A percentile compares a stretch with the other conserved stretches of the same genome.
These are phyloP conservation scores for Melanotaenia boesemani DNA, from an alignment of 2,797 vertebrate genomes.

Conservation along the genomic window DNA sequence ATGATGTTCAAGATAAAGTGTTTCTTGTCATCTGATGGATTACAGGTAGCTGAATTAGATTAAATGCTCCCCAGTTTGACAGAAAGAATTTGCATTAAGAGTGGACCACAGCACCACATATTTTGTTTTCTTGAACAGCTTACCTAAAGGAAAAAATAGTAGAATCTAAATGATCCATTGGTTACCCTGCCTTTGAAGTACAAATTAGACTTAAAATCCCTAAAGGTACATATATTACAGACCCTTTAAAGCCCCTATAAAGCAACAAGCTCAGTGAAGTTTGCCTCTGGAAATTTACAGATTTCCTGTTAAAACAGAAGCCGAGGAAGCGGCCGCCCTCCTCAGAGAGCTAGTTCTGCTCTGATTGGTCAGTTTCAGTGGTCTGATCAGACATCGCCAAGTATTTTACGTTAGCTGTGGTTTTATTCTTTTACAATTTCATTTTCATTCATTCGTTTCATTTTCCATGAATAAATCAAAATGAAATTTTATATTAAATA, in stretches of 20 bases:
- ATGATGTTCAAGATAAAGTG: slow-evolving; percentile 2
- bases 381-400: background rate
- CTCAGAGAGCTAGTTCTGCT: background rate
- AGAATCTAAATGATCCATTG: slow-evolving; percentile 12
- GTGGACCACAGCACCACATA: background rate
- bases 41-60: background rate
- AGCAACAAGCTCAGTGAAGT: background rate
- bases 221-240: background rate
- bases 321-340: background rate
- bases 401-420: background rate
- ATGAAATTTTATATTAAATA: no score
- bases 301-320: background rate
- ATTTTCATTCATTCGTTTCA: no score
- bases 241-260: background rate
- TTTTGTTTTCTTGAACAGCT: slow-evolving; percentile 1
- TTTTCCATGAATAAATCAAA: no score
- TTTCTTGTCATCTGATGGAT: background rate
- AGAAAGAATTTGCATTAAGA: slow-evolving; percentile 1
- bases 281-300: background rate
- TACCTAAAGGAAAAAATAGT: slow-evolving; percentile 3
- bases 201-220: background rate
- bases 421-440: no score
- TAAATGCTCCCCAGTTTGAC: slow-evolving; percentile 4
- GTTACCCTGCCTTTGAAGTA: slow-evolving; percentile 14
- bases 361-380: background rate